Percentiles rank a stretch among this genome's conserved stretches.
phyloP scores from a whole-genome alignment of 53 echinoderm and acorn worm species.

The Stichopus horrens region DNA sequence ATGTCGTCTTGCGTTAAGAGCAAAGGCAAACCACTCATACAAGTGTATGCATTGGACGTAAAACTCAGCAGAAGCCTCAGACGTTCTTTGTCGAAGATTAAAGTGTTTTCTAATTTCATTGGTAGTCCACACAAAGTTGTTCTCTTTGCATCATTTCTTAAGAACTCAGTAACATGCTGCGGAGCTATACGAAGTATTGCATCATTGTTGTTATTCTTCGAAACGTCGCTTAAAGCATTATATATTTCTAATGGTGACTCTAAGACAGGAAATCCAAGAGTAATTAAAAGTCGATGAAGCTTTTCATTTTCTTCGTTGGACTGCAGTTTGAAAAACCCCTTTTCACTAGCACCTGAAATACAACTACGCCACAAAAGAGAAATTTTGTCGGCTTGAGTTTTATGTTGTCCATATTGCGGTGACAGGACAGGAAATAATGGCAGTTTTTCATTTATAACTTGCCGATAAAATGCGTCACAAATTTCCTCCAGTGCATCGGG shows the following conservation, averaged over 20 bases:
- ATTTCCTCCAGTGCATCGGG: conserved; percentile 2
- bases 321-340: conserved; percentile 11
- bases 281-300: neutral
- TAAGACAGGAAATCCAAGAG: neutral
- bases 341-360: neutral
- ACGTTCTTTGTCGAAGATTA: neutral
- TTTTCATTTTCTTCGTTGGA: neutral
- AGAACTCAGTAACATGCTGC: neutral
- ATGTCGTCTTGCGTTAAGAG: conserved; percentile 14
- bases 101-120: neutral
- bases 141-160: neutral
- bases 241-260: neutral
- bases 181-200: neutral
- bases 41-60: neutral
- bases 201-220: neutral
- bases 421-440: neutral
- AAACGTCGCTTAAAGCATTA: neutral
- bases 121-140: neutral
- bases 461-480: neutral
- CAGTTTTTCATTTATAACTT: neutral
- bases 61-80: neutral
- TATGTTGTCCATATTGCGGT: neutral
- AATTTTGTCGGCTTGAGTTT: too few species aligned
- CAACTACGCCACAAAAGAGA: conserved; percentile 11
- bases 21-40: neutral